phyloP scores from a whole-genome alignment of 2,113 vertebrate genomes.

The Aldabrachelys gigantea region DNA sequence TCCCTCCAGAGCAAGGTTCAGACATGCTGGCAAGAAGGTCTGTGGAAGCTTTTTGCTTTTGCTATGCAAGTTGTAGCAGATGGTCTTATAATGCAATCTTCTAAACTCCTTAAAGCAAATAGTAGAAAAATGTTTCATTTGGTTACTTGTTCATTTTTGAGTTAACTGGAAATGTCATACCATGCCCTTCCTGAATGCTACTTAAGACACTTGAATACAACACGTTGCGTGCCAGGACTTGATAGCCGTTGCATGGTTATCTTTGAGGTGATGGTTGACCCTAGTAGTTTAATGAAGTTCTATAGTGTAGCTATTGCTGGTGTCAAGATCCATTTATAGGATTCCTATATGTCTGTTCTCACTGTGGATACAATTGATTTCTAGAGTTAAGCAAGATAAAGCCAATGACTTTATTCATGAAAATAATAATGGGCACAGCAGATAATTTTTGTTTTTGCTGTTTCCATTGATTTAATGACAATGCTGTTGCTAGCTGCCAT shows the following conservation, averaged over 20 bases:
- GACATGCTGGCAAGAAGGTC: not conserved
- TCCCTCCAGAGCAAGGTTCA: not conserved
- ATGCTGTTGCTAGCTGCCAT: not conserved
- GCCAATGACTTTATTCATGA: not conserved
- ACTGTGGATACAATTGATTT: not conserved
- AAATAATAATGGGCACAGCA: not conserved
- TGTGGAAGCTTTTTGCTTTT: not conserved
- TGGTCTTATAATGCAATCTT: not conserved
- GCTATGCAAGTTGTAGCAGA: not conserved
- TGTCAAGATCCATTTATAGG: not conserved
- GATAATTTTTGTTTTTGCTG: not conserved
- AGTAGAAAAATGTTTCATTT: not conserved
- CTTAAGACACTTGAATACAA: not conserved
- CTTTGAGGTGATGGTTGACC: not conserved
- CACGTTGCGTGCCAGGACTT: not conserved
- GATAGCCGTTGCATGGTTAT: not conserved
- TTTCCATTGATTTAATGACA: not conserved
- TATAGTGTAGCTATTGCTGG: not conserved
- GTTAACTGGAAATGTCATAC: conserved; percentile 1
- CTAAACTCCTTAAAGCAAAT: not conserved
- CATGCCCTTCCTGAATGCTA: not conserved
- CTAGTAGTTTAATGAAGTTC: not conserved
- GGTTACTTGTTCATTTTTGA: not conserved
- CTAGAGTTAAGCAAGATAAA: not conserved
- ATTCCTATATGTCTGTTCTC: not conserved